These are phyloP conservation scores for Microplitis mediator DNA, from an alignment of 1,140 invertebrate genomes.

Conservation along the genomic window DNA sequence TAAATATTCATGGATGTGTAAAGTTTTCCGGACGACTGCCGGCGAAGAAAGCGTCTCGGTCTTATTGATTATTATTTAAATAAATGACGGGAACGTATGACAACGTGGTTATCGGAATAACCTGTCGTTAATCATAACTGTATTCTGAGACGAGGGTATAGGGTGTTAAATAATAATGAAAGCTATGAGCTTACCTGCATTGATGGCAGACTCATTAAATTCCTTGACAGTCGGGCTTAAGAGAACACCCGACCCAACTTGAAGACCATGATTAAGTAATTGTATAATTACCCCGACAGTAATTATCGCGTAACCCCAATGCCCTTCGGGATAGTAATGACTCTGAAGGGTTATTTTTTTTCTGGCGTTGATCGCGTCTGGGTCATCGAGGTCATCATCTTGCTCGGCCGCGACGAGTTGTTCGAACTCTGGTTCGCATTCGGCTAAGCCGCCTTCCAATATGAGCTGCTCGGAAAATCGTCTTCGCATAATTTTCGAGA, in stretches of 20 bases:
- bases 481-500: conserved; percentile 48
- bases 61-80: too few relatives aligned
- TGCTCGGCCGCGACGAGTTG: conserved; percentile 28
- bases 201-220: conserved; percentile 37
- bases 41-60: too few relatives aligned
- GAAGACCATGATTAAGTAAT: conserved; percentile 70
- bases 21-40: too few relatives aligned
- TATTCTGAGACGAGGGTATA: not conserved
- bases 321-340: conserved; percentile 80
- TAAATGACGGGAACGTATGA: too few relatives aligned
- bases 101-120: too few relatives aligned
- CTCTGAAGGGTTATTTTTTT: conserved; percentile 61
- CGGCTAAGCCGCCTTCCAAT: conserved; percentile 43
- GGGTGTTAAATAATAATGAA: not conserved
- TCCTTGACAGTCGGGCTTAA: conserved; percentile 42
- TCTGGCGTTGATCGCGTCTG: conserved; percentile 49
- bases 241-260: conserved; percentile 64
- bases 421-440: conserved; percentile 39
- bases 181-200: conserved; percentile 37
- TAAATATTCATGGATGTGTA: too few relatives aligned
- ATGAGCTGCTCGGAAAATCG: conserved; percentile 51
- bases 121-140: too few relatives aligned
- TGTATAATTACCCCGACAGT: conserved; percentile 70
- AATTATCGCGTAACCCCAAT: conserved; percentile 79
- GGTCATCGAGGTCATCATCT: conserved; percentile 41